A percentile compares a stretch with the other conserved stretches of the same genome.
Conservation (phyloP, 1,140 invertebrate species). For the Diorhabda carinulata region DNA sequence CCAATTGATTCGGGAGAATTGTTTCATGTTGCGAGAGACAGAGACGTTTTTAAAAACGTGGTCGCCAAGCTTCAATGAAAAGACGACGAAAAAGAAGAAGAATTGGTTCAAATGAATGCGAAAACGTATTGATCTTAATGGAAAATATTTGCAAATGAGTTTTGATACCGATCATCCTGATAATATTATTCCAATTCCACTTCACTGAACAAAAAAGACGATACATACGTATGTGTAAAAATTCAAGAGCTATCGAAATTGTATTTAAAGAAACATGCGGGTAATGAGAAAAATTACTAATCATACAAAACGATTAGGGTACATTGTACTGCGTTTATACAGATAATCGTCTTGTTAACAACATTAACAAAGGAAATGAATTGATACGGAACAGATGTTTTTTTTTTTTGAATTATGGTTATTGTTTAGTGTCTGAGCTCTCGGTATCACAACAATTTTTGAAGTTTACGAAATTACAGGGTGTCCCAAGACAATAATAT, state of each 20-base stretch:
- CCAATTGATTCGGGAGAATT: too few species aligned
- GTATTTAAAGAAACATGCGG: neutral
- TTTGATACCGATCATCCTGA: neutral
- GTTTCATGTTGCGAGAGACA: too few species aligned
- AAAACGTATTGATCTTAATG: too few species aligned
- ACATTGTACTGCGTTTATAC: neutral
- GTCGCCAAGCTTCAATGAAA: too few species aligned
- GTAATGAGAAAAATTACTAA: constrained; percentile 1
- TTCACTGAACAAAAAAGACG: neutral
- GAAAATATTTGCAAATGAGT: too few species aligned
- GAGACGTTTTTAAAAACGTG: too few species aligned
- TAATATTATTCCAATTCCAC: neutral
- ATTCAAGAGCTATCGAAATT: neutral
- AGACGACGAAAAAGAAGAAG: too few species aligned
- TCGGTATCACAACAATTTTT: too few species aligned
- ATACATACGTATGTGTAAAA: neutral
- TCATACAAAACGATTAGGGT: constrained; percentile 2
- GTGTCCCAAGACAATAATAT: too few species aligned
- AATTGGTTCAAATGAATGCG: too few species aligned
- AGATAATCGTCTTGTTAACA: neutral
- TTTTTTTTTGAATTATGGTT: neutral
- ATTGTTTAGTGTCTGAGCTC: too few species aligned
- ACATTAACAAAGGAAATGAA: neutral
- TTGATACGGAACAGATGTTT: neutral
- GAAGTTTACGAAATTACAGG: too few species aligned